Evolutionary conservation across 2,888 invertebrate species (phyloP), one percentile per base, ranked within the genome.

Genomic region (Cabera pusaria): DNA sequence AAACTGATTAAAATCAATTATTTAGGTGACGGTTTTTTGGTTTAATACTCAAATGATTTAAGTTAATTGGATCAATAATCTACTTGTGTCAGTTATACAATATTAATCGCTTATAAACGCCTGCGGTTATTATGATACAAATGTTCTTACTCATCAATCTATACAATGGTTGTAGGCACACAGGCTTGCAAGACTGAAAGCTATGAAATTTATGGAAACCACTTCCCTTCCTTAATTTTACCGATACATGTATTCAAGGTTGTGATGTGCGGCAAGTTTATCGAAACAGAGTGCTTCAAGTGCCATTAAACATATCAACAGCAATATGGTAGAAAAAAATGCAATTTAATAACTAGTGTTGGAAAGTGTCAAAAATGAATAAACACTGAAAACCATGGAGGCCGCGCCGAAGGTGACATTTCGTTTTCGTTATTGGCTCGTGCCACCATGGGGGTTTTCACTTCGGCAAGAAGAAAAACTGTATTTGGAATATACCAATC

Each of bases 391-490:
- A 40, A 31, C 20, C 25, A 44, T 52, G 51, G 46, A 44, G 31
- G 3, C 63, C 57, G 54, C 57, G 31, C 57, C 67, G 36, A 69
- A 69, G 12, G 40, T 38, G 27, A 70, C 70, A 52, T 66, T 59
- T 52, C 50, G 64, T 26, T 64, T 63, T 45, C 66, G 68, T 63
- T 59, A 61, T 44, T 80, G 71, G 56, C 58, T 78, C 36, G 63
- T 73, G 26, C 81, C 84, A 27, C 80, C 83, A 63, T 86, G 85
- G 83, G 75, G 78, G 7, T 85, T 85, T 55, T 51, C 61, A 35
- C 76, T 78, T 33, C 46, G 65, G 37, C 74, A 76, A 56, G 87
- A 87, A 54, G 87, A 87, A 54, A 69, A 72, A 52, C 52, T 87
- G 35, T 87, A 84, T 49, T 56, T 72, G 32, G 73, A 80, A 29